phyloP scores from a whole-genome alignment of 2,888 invertebrate genomes.

The Oscheius sp. region DNA sequence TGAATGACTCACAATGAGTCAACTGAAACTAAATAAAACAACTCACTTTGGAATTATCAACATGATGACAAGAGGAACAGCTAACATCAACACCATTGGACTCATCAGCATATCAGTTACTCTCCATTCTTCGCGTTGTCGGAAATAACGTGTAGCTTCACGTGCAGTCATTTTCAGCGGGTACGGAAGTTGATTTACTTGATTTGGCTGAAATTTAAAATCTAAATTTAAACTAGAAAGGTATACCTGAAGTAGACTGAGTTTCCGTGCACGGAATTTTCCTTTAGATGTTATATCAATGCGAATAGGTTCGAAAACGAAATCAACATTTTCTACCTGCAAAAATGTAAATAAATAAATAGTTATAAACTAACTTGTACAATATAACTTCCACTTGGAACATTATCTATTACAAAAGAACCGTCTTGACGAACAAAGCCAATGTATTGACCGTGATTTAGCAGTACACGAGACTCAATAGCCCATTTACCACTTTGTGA shows the following conservation, averaged over 20 bases:
- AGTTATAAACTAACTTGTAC: constrained; percentile 79
- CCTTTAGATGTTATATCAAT: constrained; percentile 98
- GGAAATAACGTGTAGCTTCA: constrained; percentile 74
- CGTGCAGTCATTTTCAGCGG: constrained; percentile 88
- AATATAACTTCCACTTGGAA: constrained; percentile 88
- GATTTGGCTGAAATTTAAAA: constrained; percentile 57
- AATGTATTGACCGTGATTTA: constrained; percentile 66
- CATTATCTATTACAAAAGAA: constrained; percentile 85
- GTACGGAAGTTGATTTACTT: constrained; percentile 81
- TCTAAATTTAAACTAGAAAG: background rate
- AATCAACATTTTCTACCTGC: constrained; percentile 82
- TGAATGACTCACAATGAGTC: too few species aligned
- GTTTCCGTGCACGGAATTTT: constrained; percentile 90
- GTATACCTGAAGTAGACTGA: constrained; percentile 85
- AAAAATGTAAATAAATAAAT: background rate
- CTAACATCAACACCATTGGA: constrained; percentile 81
- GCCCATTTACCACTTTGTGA: constrained; percentile 55
- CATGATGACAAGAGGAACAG: constrained; percentile 58
- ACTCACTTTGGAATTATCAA: constrained; percentile 57
- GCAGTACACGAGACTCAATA: constrained; percentile 54
- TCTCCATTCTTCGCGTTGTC: constrained; percentile 83
- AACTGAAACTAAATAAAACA: background rate
- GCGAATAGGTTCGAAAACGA: constrained; percentile 89
- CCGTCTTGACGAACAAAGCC: constrained; percentile 82
- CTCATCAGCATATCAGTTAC: constrained; percentile 93